Conservation (phyloP, 2,113 vertebrate species). For the Phaethornis superciliosus region DNA sequence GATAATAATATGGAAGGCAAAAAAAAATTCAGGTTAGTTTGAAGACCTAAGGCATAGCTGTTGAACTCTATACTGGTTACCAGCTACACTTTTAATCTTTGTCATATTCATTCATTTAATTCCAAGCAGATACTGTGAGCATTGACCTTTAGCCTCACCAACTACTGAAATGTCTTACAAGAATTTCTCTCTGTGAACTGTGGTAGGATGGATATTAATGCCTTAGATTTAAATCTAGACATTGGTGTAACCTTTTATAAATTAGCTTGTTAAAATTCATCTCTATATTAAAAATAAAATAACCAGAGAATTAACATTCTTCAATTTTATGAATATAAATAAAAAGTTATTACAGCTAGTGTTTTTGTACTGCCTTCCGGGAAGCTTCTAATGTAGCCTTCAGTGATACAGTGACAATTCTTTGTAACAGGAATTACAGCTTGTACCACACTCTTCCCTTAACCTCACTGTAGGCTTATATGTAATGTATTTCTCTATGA, state of each 20-base stretch:
- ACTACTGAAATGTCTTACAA: background rate
- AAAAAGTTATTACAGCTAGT: slow-evolving; percentile 21
- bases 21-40: background rate
- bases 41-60: background rate
- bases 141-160: slow-evolving; percentile 49
- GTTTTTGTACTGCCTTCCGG: slow-evolving; percentile 24
- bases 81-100: background rate
- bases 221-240: slow-evolving; percentile 41
- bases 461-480: background rate
- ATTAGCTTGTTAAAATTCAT: slow-evolving; percentile 58
- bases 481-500: background rate
- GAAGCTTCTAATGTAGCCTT: background rate
- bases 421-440: slow-evolving; percentile 8
- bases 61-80: background rate
- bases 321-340: slow-evolving; percentile 54
- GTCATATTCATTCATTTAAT: background rate
- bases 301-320: slow-evolving; percentile 17
- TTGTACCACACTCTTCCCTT: background rate
- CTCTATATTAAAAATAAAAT: slow-evolving; percentile 31
- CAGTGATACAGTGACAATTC: background rate
- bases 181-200: slow-evolving; percentile 9
- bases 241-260: slow-evolving; percentile 44
- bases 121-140: background rate
- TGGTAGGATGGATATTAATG: slow-evolving; percentile 1
- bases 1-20: background rate